Evolutionary conservation across 2,797 vertebrate genomes (phyloP).

Genomic region (Acanthurus tractus): DNA sequence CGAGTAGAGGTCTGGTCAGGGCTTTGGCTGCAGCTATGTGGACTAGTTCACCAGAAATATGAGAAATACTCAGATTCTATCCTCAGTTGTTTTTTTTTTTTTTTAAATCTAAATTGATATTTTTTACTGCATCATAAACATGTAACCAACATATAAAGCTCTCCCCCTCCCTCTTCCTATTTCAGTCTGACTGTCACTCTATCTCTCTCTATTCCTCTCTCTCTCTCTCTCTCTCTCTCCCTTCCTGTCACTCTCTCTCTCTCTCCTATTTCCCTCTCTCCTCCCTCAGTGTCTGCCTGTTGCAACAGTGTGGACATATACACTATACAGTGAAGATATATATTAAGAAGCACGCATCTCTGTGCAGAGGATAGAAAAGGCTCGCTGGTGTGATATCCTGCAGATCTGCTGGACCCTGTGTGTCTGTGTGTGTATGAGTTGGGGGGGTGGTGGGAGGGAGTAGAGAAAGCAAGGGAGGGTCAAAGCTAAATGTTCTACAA

Average conservation of each 20-base stretch:
- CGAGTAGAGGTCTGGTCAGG: slow-evolving; percentile 77
- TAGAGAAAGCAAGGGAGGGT: slow-evolving; percentile 94
- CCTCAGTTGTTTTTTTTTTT: slow-evolving; percentile 64
- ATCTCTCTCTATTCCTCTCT: slow-evolving; percentile 82
- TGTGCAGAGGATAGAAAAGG: slow-evolving; percentile 83
- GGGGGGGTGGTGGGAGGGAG: slow-evolving; percentile 83
- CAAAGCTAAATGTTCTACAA: slow-evolving; percentile 95
- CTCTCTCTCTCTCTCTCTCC: slow-evolving; percentile 81
- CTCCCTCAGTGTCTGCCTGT: slow-evolving; percentile 85
- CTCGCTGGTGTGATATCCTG: slow-evolving; percentile 85
- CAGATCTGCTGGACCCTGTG: slow-evolving; percentile 86
- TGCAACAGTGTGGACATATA: slow-evolving; percentile 84
- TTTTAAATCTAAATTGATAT: slow-evolving; percentile 66
- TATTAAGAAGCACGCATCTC: slow-evolving; percentile 83
- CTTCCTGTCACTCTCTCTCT: slow-evolving; percentile 89
- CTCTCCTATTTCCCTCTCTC: slow-evolving; percentile 80
- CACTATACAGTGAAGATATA: slow-evolving; percentile 81
- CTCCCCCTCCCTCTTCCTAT: slow-evolving; percentile 79
- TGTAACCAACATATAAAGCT: slow-evolving; percentile 84
- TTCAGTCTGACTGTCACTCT: slow-evolving; percentile 84
- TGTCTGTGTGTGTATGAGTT: slow-evolving; percentile 72
- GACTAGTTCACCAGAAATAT: slow-evolving; percentile 78
- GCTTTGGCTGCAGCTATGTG: slow-evolving; percentile 78
- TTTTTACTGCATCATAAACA: slow-evolving; percentile 83
- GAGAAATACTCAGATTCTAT: slow-evolving; percentile 69